These are phyloP conservation scores for Erythrolamprus reginae DNA, from an alignment of 2,113 vertebrate genomes.

Conservation along the genomic window DNA sequence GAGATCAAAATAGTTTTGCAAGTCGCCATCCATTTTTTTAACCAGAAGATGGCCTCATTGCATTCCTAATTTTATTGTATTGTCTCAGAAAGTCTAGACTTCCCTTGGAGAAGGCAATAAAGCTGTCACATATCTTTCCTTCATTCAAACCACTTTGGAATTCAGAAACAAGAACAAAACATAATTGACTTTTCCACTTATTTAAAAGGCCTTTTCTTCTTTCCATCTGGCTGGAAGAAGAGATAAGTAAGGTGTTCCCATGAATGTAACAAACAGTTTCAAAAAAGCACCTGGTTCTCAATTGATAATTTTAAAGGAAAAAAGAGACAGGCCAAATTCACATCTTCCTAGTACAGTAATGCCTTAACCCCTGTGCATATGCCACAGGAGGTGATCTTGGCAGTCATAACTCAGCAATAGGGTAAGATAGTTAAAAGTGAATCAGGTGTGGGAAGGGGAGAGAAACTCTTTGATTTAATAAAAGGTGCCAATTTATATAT, in stretches of 20 bases:
- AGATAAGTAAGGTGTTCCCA: background rate
- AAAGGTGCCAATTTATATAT: background rate
- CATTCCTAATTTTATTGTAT: conserved; percentile 7
- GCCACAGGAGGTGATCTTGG: background rate
- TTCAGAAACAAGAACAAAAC: background rate
- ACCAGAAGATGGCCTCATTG: conserved; percentile 59
- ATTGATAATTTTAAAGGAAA: background rate
- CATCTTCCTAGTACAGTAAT: background rate
- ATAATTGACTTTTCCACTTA: background rate
- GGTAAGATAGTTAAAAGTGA: background rate
- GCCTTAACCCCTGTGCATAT: background rate
- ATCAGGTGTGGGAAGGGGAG: background rate
- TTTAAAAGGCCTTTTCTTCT: background rate
- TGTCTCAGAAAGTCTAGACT: background rate
- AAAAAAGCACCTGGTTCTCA: background rate
- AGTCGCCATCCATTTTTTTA: background rate
- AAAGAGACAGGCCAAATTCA: background rate
- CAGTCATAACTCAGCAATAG: accelerated
- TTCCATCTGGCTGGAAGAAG: accelerated
- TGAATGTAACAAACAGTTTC: background rate
- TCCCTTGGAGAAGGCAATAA: background rate
- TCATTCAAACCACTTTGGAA: background rate
- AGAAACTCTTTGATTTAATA: background rate
- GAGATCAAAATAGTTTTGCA: background rate
- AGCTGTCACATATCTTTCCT: background rate